Base-by-base conservation (phyloP, 2,888 invertebrate species). In the Mesorhabditis spiculigera region DNA sequence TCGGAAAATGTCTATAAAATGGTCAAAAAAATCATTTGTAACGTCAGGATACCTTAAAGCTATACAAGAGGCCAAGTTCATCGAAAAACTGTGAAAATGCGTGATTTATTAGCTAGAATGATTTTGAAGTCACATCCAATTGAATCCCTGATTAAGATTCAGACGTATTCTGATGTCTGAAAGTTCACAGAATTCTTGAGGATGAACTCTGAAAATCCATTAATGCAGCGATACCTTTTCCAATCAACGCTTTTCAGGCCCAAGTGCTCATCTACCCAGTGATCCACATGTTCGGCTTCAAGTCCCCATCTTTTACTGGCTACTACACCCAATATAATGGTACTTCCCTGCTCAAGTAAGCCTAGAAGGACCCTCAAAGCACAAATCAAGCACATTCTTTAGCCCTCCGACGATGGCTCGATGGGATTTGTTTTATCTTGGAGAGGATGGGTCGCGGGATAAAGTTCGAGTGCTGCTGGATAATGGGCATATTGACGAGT, bases 241-340 rank as follows among this genome's bases (percentile, higher is more conserved):
- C 28, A 28, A 66, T 64, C n/a, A 61, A 70, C 8, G 16, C 68
- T 45, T 68, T 83, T 10, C 69, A 75, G 78, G 77, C 84, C 68
- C 87, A 87, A 77, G 77, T 87, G 42, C 79, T 87, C 28, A 85
- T 87, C 68, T 87, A 87, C 75, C 87, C 87, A 4, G 84, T 86
- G 4, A 80, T 86, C n/a, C 87, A 87, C 72, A 80, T 86, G 63
- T 74, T 87, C 67, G 85, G 86, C 75, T 86, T 87, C 72, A 75
- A 74, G 4, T 74, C 78, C 5, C 75, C 82, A 13, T 82, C 84
- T 6, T 82, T 81, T 70, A 79, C 80, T 66, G 75, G 79, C 61
- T 82, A 85, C 71, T 80, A 81, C 76, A 71, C 72, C 43, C 71
- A 70, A 45, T 82, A 82, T 68, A 72, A 71, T 41, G 64, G 63